A percentile compares a stretch with the other conserved stretches of the same genome.
Conservation (phyloP, 2,113 vertebrate species). For the Nestor notabilis region DNA sequence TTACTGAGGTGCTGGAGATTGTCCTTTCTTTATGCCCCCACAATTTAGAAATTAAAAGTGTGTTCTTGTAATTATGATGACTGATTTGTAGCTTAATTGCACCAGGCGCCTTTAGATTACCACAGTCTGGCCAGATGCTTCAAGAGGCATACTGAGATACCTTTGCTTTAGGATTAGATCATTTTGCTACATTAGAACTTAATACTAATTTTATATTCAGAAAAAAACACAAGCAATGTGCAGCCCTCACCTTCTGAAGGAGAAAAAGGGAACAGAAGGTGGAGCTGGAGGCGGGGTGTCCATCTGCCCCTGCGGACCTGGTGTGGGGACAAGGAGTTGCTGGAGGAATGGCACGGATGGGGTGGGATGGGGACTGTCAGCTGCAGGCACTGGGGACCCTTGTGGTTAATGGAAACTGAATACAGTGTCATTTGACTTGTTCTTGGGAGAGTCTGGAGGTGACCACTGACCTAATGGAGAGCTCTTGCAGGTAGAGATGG, state of each 20-base stretch:
- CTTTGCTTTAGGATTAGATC: not conserved
- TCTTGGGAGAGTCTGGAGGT: not conserved
- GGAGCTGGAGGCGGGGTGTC: not conserved
- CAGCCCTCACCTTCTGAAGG: not conserved
- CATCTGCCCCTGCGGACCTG: fast-evolving
- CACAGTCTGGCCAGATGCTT: not conserved
- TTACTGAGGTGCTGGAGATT: not conserved
- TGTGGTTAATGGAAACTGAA: fast-evolving
- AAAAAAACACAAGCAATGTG: not conserved
- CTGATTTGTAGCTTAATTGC: not conserved
- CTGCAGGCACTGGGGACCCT: not conserved
- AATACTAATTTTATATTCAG: fast-evolving
- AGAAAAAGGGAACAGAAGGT: not conserved
- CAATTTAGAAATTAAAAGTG: not conserved
- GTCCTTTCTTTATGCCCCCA: too few relatives aligned
- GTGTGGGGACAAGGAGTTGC: not conserved
- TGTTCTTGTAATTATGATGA: not conserved
- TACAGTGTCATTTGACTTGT: too few relatives aligned
- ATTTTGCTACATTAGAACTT: fast-evolving
- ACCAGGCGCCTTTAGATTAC: not conserved
- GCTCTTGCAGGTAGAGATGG: not conserved
- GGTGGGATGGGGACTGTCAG: not conserved
- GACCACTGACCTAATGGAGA: fast-evolving
- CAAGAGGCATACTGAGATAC: not conserved
- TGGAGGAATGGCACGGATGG: not conserved